Conservation (phyloP, 2,888 invertebrate species). For the Epiperipatus broadwayi region DNA sequence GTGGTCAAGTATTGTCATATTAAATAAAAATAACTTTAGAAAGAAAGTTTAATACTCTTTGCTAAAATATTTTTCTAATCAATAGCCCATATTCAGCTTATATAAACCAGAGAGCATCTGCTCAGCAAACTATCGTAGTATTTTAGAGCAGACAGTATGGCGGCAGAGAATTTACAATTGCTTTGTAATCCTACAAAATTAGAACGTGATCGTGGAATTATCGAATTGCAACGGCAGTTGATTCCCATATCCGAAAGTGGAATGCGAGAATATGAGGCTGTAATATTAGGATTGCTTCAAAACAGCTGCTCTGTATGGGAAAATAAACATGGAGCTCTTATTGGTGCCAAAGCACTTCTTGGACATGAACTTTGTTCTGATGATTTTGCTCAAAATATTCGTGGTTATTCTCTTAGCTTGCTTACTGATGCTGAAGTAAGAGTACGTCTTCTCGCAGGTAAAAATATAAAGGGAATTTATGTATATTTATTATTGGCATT, state of each 20-base stretch:
- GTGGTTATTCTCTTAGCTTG: constrained; percentile 22
- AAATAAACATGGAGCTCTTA: constrained; percentile 29
- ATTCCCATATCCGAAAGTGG: constrained; percentile 15
- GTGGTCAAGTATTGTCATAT: too few species aligned
- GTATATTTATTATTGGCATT: constrained; percentile 5
- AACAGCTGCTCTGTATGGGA: constrained; percentile 27
- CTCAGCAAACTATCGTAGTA: too few species aligned
- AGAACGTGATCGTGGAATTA: constrained; percentile 26
- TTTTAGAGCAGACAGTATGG: too few species aligned
- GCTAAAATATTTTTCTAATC: too few species aligned
- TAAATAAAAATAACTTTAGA: too few species aligned
- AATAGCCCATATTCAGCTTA: too few species aligned
- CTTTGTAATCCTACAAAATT: constrained; percentile 26
- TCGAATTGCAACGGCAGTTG: constrained; percentile 19
- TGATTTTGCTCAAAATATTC: constrained; percentile 22
- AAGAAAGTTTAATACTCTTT: too few species aligned
- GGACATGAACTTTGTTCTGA: constrained; percentile 20
- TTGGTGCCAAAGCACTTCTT: constrained; percentile 27
- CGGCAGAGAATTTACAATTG: too few species aligned
- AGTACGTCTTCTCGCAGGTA: constrained; percentile 31
- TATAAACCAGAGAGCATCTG: too few species aligned
- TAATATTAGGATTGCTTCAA: constrained; percentile 19
- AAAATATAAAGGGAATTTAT: too few species aligned
- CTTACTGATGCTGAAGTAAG: constrained; percentile 31
- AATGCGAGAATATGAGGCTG: constrained; percentile 19